Conservation (phyloP, 2,113 vertebrate genomes). For the Lynx canadensis region DNA sequence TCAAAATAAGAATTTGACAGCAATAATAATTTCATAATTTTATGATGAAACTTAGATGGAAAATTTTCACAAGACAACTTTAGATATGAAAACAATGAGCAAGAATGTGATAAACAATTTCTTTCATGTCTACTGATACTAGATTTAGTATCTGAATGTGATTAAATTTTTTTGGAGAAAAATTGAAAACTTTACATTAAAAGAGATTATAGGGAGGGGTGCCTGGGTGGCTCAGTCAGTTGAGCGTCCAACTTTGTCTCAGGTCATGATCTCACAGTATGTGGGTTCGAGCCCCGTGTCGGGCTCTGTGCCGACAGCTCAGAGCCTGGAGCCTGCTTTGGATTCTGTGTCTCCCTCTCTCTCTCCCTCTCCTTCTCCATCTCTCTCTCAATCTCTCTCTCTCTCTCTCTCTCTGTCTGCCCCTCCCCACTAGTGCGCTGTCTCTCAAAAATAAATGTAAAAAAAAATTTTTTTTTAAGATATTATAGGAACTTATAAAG, state of each 20-base stretch:
- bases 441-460: too few relatives aligned
- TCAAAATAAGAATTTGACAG: background rate
- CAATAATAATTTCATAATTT: conserved; percentile 8
- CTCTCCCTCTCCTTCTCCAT: too few relatives aligned
- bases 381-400: too few relatives aligned
- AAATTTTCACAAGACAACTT: background rate
- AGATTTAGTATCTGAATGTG: background rate
- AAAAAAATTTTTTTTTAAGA: background rate
- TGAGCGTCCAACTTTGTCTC: too few relatives aligned
- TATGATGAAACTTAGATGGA: background rate
- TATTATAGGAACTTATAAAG: background rate
- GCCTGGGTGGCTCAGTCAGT: too few relatives aligned
- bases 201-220: background rate
- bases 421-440: too few relatives aligned
- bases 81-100: background rate
- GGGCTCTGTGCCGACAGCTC: too few relatives aligned
- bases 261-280: too few relatives aligned
- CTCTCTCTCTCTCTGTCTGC: too few relatives aligned
- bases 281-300: too few relatives aligned
- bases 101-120: background rate
- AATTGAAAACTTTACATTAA: background rate
- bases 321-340: too few relatives aligned
- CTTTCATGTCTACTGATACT: background rate
- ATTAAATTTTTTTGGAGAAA: background rate
- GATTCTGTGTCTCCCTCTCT: too few relatives aligned